Percentiles rank a stretch among this genome's conserved stretches.
Conservation (phyloP, 1,140 invertebrate genomes). For the Macrobrachium rosenbergii region DNA sequence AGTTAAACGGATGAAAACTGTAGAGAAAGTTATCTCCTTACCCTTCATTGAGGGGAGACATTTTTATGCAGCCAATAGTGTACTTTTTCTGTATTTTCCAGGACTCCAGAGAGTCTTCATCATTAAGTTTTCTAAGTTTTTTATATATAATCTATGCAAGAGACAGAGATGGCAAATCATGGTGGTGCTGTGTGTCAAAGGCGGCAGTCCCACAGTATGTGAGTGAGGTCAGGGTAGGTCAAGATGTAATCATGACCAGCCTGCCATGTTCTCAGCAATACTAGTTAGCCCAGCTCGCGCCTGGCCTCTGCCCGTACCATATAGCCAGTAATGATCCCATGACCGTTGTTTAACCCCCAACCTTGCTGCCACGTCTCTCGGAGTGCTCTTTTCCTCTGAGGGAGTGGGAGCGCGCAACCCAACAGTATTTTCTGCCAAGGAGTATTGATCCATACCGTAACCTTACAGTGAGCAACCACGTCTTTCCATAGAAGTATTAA, state of each 20-base stretch:
- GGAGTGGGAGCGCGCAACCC: constrained; percentile 24
- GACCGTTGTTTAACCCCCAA: neutral
- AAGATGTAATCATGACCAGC: constrained; percentile 61
- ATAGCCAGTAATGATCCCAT: neutral
- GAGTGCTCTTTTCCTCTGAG: neutral
- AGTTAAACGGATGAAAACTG: too few species aligned
- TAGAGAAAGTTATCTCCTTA: too few species aligned
- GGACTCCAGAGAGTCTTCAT: constrained; percentile 2
- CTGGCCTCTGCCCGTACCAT: constrained; percentile 40
- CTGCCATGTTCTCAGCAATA: constrained; percentile 62
- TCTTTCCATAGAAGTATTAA: constrained; percentile 64
- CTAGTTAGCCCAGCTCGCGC: constrained; percentile 48
- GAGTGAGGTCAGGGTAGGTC: constrained; percentile 54
- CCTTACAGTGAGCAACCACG: constrained; percentile 48
- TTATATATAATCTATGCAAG: constrained; percentile 59
- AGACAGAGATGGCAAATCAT: constrained; percentile 26
- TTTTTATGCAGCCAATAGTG: too few species aligned
- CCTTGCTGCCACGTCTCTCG: constrained; percentile 9
- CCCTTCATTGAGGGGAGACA: neutral
- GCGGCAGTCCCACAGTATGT: constrained; percentile 46
- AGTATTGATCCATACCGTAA: constrained; percentile 55
- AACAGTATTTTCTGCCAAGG: constrained; percentile 52
- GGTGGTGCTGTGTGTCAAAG: constrained; percentile 34
- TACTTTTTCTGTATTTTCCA: too few species aligned
- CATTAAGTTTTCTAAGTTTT: constrained; percentile 1